Percentiles rank a stretch among this genome's conserved stretches.
Conservation (phyloP, 2,113 vertebrate species). For the Neogobius melanostomus region DNA sequence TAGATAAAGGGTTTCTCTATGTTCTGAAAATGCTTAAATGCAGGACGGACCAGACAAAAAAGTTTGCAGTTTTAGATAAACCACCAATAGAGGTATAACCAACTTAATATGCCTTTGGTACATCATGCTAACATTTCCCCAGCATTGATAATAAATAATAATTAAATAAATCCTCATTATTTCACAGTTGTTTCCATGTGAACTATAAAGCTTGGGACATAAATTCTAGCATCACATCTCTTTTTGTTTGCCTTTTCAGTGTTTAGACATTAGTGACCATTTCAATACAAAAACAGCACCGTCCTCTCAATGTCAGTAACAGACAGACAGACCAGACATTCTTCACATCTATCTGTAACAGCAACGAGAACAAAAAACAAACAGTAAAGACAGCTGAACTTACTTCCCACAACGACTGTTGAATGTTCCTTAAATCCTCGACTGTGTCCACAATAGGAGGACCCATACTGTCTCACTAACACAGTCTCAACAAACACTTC, state of each 20-base stretch:
- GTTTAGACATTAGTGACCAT: not conserved
- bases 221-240: too few species aligned
- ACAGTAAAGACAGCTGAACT: slow-evolving; percentile 55
- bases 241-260: not conserved
- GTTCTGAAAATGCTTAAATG: not conserved
- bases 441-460: slow-evolving; percentile 65
- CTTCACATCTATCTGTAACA: slow-evolving; percentile 16
- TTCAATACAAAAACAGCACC: slow-evolving; percentile 20
- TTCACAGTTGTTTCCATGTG: too few species aligned
- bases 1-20: not conserved
- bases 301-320: slow-evolving; percentile 10
- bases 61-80: too few species aligned
- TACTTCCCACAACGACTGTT: slow-evolving; percentile 75
- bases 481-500: slow-evolving; percentile 36
- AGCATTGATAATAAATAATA: too few species aligned
- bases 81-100: too few species aligned
- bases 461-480: slow-evolving; percentile 51
- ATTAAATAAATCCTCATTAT: too few species aligned
- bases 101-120: too few species aligned
- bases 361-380: not conserved
- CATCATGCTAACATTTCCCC: too few species aligned
- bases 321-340: slow-evolving; percentile 14
- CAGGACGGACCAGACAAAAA: not conserved
- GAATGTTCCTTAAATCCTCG: slow-evolving; percentile 73
- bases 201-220: too few species aligned